A percentile compares a stretch with the other conserved stretches of the same genome.
Conservation (phyloP, 2,113 vertebrate genomes). For the Amphilophus citrinellus region DNA sequence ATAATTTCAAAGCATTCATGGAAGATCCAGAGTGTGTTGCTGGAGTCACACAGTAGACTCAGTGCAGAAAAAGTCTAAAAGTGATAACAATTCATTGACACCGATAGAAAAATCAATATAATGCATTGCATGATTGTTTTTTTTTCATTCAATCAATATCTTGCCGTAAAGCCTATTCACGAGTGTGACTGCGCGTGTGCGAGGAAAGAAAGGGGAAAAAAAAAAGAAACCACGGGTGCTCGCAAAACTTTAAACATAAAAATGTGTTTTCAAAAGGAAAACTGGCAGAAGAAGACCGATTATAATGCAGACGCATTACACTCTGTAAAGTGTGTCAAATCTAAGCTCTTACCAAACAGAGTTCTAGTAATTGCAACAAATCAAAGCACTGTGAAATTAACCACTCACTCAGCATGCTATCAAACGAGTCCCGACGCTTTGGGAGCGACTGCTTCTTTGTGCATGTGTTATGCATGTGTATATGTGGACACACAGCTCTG, state of each 20-base stretch:
- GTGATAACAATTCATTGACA: slow-evolving; percentile 59
- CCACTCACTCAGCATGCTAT: slow-evolving; percentile 75
- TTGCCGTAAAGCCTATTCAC: slow-evolving; percentile 47
- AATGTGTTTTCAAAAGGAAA: slow-evolving; percentile 52
- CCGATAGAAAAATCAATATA: slow-evolving; percentile 59
- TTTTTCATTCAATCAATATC: slow-evolving; percentile 45
- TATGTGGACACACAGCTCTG: slow-evolving; percentile 1
- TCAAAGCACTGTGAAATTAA: slow-evolving; percentile 74
- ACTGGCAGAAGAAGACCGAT: slow-evolving; percentile 53
- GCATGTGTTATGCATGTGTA: slow-evolving; percentile 10
- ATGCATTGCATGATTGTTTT: slow-evolving; percentile 50
- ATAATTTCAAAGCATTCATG: slow-evolving; percentile 46
- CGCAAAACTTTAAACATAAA: slow-evolving; percentile 67
- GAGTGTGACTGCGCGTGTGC: background rate
- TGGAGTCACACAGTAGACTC: slow-evolving; percentile 56
- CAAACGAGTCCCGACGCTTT: slow-evolving; percentile 49
- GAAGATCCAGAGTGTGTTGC: slow-evolving; percentile 68
- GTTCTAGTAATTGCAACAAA: slow-evolving; percentile 73
- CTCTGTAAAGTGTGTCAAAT: slow-evolving; percentile 72
- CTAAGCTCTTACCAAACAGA: slow-evolving; percentile 67
- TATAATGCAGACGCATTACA: slow-evolving; percentile 67
- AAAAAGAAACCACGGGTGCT: slow-evolving; percentile 47
- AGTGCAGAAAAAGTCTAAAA: slow-evolving; percentile 58
- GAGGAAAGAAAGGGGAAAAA: slow-evolving; percentile 34
- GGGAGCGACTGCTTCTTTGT: slow-evolving; percentile 42